These are phyloP conservation scores for Ceuthmochares aereus DNA, from an alignment of 2,113 vertebrate genomes.

Conservation along the genomic window DNA sequence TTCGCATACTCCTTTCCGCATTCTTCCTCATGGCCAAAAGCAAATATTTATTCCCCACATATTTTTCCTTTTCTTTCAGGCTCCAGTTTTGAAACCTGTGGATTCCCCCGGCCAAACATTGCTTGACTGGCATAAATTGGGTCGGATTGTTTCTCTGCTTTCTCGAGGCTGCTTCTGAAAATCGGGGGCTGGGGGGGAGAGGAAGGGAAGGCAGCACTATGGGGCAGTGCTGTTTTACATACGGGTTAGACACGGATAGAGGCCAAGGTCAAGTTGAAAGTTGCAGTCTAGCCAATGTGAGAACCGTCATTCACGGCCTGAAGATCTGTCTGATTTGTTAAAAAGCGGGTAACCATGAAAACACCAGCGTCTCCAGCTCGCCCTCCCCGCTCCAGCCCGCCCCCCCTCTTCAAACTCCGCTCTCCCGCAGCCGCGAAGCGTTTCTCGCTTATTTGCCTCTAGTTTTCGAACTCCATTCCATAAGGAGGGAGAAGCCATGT, in stretches of 20 bases:
- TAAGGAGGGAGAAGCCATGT: background rate
- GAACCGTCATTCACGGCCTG: slow-evolving; percentile 79
- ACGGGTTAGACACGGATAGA: slow-evolving; percentile 82
- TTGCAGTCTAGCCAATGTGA: slow-evolving; percentile 82
- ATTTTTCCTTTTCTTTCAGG: slow-evolving; percentile 64
- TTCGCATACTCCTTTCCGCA: slow-evolving; percentile 49
- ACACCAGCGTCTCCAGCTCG: slow-evolving; percentile 10
- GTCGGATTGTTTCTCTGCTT: slow-evolving; percentile 3
- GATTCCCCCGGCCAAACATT: background rate
- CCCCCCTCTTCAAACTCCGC: background rate
- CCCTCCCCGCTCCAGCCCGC: background rate
- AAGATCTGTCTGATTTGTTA: slow-evolving; percentile 69
- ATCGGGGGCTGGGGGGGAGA: background rate
- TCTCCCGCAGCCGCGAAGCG: background rate
- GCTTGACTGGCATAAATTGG: slow-evolving; percentile 18
- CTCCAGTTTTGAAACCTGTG: slow-evolving; percentile 63
- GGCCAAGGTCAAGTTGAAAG: slow-evolving; percentile 99
- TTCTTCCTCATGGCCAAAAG: slow-evolving; percentile 71
- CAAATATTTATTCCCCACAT: slow-evolving; percentile 80
- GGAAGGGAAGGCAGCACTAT: slow-evolving; percentile 35
- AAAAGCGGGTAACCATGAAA: slow-evolving; percentile 49
- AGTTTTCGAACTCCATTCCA: background rate
- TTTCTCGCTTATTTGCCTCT: slow-evolving; percentile 50
- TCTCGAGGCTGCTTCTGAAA: slow-evolving; percentile 23
- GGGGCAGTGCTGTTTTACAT: slow-evolving; percentile 78